These are phyloP conservation scores for Prionailurus bengalensis DNA, from an alignment of 2,113 vertebrate genomes.

Conservation along the genomic window DNA sequence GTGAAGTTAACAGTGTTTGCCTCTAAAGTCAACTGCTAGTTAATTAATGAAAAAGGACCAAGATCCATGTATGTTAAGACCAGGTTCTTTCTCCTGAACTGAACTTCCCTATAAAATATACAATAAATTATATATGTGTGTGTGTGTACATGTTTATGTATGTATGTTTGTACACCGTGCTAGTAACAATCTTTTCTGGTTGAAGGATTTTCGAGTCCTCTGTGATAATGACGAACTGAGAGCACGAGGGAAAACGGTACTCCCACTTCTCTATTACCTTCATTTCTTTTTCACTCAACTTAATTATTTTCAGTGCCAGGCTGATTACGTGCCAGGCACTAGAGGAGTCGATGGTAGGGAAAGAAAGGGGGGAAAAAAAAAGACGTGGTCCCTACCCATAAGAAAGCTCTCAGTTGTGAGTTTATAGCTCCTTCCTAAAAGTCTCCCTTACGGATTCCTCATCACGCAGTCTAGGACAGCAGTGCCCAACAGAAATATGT, in stretches of 20 bases:
- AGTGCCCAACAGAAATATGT: constrained; percentile 8
- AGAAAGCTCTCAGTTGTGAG: constrained; percentile 40
- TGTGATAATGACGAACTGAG: not conserved
- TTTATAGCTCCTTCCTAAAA: constrained; percentile 56
- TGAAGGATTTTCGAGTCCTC: not conserved
- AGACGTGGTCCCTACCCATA: not conserved
- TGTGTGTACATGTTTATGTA: not conserved
- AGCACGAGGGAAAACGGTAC: not conserved
- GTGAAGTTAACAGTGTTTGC: constrained; percentile 32
- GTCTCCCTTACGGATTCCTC: constrained; percentile 54
- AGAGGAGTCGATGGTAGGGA: not conserved
- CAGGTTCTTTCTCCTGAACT: not conserved
- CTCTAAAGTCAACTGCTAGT: not conserved
- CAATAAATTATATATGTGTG: not conserved
- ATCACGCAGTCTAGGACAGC: constrained; percentile 5
- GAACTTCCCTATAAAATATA: not conserved
- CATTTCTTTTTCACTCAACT: constrained; percentile 35
- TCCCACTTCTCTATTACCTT: not conserved
- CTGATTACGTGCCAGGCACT: not conserved
- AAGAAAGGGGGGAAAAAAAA: not conserved
- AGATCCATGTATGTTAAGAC: not conserved
- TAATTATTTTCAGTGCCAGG: constrained; percentile 34
- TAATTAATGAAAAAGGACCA: constrained; percentile 34
- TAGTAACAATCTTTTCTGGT: not conserved
- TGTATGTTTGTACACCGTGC: not conserved